These are phyloP conservation scores for Elysia crispata DNA, from an alignment of 2,888 invertebrate genomes.

Conservation along the genomic window DNA sequence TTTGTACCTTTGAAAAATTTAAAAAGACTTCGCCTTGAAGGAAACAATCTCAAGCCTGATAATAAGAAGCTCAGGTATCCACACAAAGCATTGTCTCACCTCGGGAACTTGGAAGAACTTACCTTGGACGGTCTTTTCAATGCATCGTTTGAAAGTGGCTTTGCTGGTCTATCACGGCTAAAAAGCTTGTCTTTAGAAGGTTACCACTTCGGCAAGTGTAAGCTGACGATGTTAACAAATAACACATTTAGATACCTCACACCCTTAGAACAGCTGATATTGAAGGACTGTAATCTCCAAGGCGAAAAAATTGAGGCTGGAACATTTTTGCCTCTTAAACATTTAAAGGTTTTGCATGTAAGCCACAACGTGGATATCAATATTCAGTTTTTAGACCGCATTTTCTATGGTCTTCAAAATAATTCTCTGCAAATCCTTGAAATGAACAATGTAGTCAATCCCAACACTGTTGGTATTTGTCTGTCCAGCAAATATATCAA, in stretches of 20 bases:
- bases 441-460: constrained; percentile 3
- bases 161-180: constrained; percentile 15
- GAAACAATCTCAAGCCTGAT: background rate
- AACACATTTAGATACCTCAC: constrained; percentile 27
- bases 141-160: constrained; percentile 31
- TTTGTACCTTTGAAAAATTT: background rate
- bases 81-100: constrained; percentile 30
- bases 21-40: background rate
- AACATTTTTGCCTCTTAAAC: constrained; percentile 23
- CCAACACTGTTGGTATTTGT: background rate
- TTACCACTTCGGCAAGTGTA: background rate
- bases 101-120: constrained; percentile 24
- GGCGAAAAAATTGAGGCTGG: background rate
- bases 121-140: constrained; percentile 44
- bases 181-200: constrained; percentile 7
- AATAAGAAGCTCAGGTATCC: constrained; percentile 35
- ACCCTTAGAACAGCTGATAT: background rate
- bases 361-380: constrained; percentile 30
- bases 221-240: background rate
- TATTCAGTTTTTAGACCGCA: background rate
- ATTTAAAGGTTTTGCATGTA: constrained; percentile 2
- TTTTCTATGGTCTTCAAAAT: background rate
- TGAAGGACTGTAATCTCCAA: constrained; percentile 13
- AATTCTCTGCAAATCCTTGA: background rate
- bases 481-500: background rate